Evolutionary conservation across 2,888 invertebrate species (phyloP).

Genomic region (Phortica magna): DNA sequence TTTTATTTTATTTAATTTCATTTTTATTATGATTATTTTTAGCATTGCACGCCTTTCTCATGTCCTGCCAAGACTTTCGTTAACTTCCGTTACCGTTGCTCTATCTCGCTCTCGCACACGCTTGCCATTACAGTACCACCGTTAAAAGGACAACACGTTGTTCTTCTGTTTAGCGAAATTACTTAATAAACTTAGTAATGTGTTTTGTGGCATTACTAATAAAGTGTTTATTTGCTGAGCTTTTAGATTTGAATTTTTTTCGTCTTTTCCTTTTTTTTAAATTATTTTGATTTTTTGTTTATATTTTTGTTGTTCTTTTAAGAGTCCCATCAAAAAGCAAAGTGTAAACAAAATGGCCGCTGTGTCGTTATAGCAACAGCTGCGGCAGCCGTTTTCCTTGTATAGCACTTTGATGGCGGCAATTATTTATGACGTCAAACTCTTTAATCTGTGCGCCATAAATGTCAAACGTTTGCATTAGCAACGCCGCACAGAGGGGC

Average conservation of each 20-base stretch:
- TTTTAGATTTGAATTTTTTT: background rate
- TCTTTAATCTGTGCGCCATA: no score
- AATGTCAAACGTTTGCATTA: no score
- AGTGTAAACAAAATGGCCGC: no score
- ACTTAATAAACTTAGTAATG: constrained; percentile 33
- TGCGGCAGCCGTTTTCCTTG: no score
- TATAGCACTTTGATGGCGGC: no score
- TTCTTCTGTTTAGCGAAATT: constrained; percentile 9
- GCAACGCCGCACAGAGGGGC: no score
- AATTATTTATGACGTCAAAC: no score
- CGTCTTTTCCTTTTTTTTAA: background rate
- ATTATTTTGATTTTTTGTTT: background rate
- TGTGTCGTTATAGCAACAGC: no score
- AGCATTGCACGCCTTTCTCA: constrained; percentile 18
- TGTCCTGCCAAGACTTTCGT: constrained; percentile 15
- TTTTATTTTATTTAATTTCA: constrained; percentile 68
- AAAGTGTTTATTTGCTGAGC: constrained; percentile 26
- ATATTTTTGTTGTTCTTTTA: no score
- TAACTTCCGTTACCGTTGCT: constrained; percentile 10
- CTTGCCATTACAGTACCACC: constrained; percentile 27
- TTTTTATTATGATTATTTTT: constrained; percentile 70
- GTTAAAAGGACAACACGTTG: background rate
- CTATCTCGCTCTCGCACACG: constrained; percentile 41
- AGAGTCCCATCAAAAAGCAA: no score
- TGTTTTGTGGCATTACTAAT: constrained; percentile 31